Evolutionary conservation across 1,140 invertebrate species (phyloP), one percentile per base, ranked within the genome.

Genomic region (Chymomyza costata): DNA sequence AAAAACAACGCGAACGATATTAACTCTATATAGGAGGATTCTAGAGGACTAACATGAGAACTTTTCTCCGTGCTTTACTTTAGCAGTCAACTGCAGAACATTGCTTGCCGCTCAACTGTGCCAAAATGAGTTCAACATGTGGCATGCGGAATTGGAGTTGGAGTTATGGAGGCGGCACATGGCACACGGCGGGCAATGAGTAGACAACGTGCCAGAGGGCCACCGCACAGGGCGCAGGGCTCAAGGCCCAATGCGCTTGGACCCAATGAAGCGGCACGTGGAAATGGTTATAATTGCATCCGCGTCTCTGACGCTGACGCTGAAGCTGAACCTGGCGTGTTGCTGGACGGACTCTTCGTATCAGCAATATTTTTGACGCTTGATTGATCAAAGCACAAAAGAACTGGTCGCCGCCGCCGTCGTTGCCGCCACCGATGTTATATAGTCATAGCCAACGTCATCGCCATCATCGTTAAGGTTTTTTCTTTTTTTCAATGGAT

Each of bases 201-300:
- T n/a, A 32, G 45, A 25, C 39, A 38, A 32, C 45, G 44, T 44
- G 49, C 70, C 31, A 25, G 21, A 3, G 21, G 8, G 8, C 21
- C 3, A 34, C 3, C 32, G 8, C 6, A 34, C 6, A 3, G 2
- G 32, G 54, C 52, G 55, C 48, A n/a, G n/a, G n/a, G n/a, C n/a
- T n/a, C n/a, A n/a, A n/a, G n/a, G n/a, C n/a, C n/a, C n/a, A n/a
- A n/a, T n/a, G n/a, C n/a, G n/a, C n/a, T n/a, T n/a, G n/a, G n/a
- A n/a, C 56, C 37, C 73, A 80, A 73, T 78, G 73, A 80, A 78
- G 73, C 73, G 73, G 70, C 73, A 73, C 73, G 68, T 73, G 73
- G 73, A 78, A 78, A 78, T 65, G 73, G 58, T 80, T 80, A 80
- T 78, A 78, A 78, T 78, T 78, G 73, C 73, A 78, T 80, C 73